Percentiles rank a stretch among this genome's conserved stretches.
Evolutionary conservation across 2,113 vertebrate species (phyloP).

Genomic region (Bungarus multicinctus): DNA sequence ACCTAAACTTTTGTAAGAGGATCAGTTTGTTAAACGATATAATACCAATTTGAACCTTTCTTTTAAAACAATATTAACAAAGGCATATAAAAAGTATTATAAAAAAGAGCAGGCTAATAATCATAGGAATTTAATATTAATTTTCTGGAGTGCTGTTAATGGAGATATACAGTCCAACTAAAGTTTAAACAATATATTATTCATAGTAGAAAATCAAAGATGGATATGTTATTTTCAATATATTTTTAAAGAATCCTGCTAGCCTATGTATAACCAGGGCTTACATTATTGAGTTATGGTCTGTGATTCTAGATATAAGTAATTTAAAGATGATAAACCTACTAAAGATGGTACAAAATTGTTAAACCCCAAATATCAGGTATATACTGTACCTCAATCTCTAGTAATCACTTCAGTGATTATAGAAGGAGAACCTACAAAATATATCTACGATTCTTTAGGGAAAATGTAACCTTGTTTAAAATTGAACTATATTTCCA

Average conservation of each 20-base stretch:
- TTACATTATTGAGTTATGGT: neutral
- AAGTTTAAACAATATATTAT: neutral
- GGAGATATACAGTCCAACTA: neutral
- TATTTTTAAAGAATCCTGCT: neutral
- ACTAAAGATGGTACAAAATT: neutral
- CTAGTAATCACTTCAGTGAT: neutral
- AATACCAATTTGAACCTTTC: neutral
- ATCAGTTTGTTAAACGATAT: neutral
- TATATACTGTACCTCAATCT: neutral
- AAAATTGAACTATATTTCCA: neutral
- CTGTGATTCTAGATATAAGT: neutral
- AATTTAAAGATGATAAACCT: neutral
- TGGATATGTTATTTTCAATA: neutral
- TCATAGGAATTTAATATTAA: neutral
- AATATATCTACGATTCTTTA: neutral
- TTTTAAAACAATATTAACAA: neutral
- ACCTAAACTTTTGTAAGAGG: constrained; percentile 1
- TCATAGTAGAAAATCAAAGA: neutral
- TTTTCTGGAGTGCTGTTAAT: neutral
- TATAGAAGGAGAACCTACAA: neutral
- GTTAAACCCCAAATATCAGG: neutral
- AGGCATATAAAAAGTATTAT: neutral
- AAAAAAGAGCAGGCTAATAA: neutral
- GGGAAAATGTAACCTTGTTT: neutral
- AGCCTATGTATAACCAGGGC: neutral